phyloP scores from a whole-genome alignment of 2,113 vertebrate species.

The Psammodynastes pulverulentus region DNA sequence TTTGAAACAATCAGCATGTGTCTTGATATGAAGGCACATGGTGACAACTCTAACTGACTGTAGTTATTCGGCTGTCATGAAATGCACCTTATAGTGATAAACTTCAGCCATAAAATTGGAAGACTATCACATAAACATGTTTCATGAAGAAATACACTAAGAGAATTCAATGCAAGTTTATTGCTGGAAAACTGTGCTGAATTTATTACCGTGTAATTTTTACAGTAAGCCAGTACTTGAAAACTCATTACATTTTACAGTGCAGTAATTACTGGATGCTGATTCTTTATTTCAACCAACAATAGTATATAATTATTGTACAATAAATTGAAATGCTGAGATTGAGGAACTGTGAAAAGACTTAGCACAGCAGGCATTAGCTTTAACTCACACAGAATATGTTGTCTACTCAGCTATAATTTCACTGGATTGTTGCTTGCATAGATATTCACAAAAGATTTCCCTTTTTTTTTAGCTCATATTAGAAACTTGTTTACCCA shows the following conservation, averaged over 20 bases:
- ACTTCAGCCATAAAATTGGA: constrained; percentile 81
- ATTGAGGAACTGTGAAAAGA: constrained; percentile 59
- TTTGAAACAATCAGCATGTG: constrained; percentile 85
- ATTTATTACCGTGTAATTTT: constrained; percentile 74
- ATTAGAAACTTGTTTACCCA: not conserved
- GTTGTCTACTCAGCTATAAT: constrained; percentile 39
- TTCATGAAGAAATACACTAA: constrained; percentile 83
- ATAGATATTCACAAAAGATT: not conserved
- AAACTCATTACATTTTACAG: constrained; percentile 75
- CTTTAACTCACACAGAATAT: constrained; percentile 8
- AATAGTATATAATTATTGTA: constrained; percentile 70
- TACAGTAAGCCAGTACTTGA: constrained; percentile 69
- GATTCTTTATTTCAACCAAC: constrained; percentile 69
- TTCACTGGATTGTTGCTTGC: constrained; percentile 24
- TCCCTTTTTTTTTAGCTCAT: not conserved
- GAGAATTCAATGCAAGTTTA: constrained; percentile 78
- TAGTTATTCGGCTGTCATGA: constrained; percentile 83
- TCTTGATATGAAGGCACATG: constrained; percentile 82
- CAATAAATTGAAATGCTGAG: constrained; percentile 67
- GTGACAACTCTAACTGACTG: constrained; percentile 84
- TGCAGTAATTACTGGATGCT: constrained; percentile 72
- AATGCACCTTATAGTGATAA: constrained; percentile 85
- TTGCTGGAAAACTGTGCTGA: constrained; percentile 72
- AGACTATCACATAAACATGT: constrained; percentile 86
- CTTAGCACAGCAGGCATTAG: constrained; percentile 23